A percentile compares a stretch with the other conserved stretches of the same genome.
phyloP scores from a whole-genome alignment of 2,888 invertebrate species.

The Sinhomidia bicolor region DNA sequence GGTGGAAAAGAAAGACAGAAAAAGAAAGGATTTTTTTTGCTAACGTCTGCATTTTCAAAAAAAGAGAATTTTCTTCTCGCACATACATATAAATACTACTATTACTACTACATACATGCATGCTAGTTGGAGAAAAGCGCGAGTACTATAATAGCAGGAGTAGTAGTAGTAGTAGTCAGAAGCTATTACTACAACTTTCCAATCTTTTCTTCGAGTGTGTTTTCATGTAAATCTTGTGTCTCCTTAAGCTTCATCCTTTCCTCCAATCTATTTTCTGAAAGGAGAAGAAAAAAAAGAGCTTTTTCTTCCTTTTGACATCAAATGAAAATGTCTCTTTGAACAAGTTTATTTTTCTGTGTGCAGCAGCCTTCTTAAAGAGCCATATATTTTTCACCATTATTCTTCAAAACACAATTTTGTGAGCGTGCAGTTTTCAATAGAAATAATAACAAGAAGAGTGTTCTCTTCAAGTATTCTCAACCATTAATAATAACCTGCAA shows the following conservation, averaged over 20 bases:
- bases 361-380: not conserved
- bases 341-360: constrained; percentile 18
- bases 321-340: constrained; percentile 50
- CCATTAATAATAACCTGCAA: constrained; percentile 14
- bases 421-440: not conserved
- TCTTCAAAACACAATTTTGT: not conserved
- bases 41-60: constrained; percentile 6
- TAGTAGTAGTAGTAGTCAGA: not conserved
- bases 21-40: constrained; percentile 16
- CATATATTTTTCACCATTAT: not conserved
- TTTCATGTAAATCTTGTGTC: constrained; percentile 58
- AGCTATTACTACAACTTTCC: constrained; percentile 33
- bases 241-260: constrained; percentile 38
- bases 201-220: constrained; percentile 46
- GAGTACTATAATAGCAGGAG: constrained; percentile 31
- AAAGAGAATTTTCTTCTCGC: not conserved
- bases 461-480: constrained; percentile 2
- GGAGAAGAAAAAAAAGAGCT: not conserved
- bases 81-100: too few relatives aligned
- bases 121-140: too few relatives aligned
- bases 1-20: not conserved
- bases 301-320: constrained; percentile 19
- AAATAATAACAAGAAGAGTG: not conserved
- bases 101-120: too few relatives aligned
- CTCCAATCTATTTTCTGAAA: constrained; percentile 16